Evolutionary conservation across 2,888 invertebrate genomes (phyloP), one percentile per base, ranked within the genome.

Genomic region (Megaustenia siamemsis): DNA sequence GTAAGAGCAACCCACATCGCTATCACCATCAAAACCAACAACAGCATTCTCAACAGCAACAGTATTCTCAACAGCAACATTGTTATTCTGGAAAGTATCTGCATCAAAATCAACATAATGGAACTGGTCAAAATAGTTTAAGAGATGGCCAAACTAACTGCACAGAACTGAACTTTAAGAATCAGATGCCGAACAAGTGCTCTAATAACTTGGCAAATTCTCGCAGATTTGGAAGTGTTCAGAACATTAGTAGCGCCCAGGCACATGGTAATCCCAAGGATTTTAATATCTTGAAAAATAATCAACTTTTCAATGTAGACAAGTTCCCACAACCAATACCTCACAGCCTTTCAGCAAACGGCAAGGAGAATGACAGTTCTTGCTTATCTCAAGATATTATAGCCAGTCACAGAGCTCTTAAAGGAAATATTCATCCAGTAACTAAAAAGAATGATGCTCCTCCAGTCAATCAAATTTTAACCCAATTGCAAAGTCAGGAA

Each of bases 231-330:
- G 82, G 82, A 38, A 84, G 84, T 69, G 76, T 87, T 73, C 87
- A 87, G 79, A 87, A 87, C 53, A 71, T 87, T 69, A 80, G 80
- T 45, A 79, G 56, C 32, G 38, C 53, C 18, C 83, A 83, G 32
- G 66, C 68, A 1, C 69, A 82, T 43, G 82, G 83, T 21, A 66
- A 75, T 49, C 60, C 77, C 32, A 79, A 73, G 6, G 60, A 85
- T 49, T 49, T 66, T 10, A 73, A 69, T 73, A 12, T 80, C 32
- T n/a, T n/a, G 24, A 66, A 43, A 8, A 53, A 77, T 38, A 69
- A 24, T 40, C 80, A 68, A 5, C 28, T 38, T 45, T 38, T 80
- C 24, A 21, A 49, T 28, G 21, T 18, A 18, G 69, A 80, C 5
- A 68, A 69, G 35, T 35, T 24, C 28, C 71, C 35, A 53, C 53